Percentiles rank a stretch among this genome's conserved stretches.
phyloP scores from a whole-genome alignment of 2,797 vertebrate species.

The Manis javanica region DNA sequence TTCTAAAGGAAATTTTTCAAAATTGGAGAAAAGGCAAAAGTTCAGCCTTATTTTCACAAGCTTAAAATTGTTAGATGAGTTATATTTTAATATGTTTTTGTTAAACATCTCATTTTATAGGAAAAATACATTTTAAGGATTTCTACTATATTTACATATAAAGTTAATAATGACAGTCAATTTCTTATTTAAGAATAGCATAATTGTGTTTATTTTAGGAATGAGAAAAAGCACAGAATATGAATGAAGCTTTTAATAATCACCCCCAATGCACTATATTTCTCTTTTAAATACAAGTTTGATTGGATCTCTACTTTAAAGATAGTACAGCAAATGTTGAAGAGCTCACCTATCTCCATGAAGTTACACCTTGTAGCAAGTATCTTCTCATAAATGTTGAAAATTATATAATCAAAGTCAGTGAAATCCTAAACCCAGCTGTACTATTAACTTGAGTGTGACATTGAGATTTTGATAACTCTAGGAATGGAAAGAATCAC shows the following conservation, averaged over 20 bases:
- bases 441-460: neutral
- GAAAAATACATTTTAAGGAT: neutral
- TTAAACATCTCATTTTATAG: neutral
- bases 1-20: neutral
- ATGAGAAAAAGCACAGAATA: neutral
- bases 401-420: neutral
- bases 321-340: neutral
- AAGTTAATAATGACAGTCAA: neutral
- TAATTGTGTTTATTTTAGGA: neutral
- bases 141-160: neutral
- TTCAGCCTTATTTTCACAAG: neutral
- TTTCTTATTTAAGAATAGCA: neutral
- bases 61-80: neutral
- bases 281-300: conserved; percentile 7
- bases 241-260: conserved; percentile 5
- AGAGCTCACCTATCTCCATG: neutral
- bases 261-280: neutral
- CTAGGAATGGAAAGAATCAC: neutral
- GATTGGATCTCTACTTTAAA: neutral
- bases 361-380: neutral
- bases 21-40: neutral
- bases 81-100: neutral
- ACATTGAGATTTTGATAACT: neutral
- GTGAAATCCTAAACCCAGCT: neutral
- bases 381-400: conserved; percentile 10